A percentile compares a stretch with the other conserved stretches of the same genome.
These are phyloP conservation scores for Dendrocincla tyrannina DNA, from an alignment of 2,797 vertebrate genomes.

Conservation along the genomic window DNA sequence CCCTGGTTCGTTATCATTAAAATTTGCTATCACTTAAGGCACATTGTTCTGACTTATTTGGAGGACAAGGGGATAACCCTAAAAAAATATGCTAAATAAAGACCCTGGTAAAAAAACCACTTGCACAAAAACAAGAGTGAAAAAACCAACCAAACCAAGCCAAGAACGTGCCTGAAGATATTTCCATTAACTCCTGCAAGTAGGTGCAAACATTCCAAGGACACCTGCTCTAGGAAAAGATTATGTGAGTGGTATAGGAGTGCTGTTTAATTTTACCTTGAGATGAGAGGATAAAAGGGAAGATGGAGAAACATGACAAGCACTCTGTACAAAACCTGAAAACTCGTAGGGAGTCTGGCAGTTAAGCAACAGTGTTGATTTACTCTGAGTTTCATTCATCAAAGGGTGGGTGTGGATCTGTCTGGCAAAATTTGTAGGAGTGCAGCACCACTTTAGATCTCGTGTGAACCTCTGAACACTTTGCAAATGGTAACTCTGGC, in stretches of 20 bases:
- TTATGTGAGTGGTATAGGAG: neutral
- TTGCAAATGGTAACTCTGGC: neutral
- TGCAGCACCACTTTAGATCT: neutral
- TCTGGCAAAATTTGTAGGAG: neutral
- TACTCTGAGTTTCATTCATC: neutral
- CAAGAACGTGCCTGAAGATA: slow-evolving; percentile 72
- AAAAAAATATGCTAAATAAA: slow-evolving; percentile 79
- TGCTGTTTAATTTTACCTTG: neutral
- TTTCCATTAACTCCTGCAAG: slow-evolving; percentile 79
- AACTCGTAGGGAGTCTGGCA: neutral
- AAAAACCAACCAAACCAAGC: neutral
- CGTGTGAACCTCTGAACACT: neutral
- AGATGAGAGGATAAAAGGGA: neutral
- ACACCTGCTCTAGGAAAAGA: neutral
- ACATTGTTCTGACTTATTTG: slow-evolving; percentile 74
- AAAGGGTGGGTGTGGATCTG: neutral
- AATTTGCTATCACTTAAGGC: slow-evolving; percentile 79
- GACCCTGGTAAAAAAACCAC: neutral
- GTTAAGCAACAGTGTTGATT: neutral
- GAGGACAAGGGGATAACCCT: slow-evolving; percentile 76
- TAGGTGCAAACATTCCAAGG: neutral
- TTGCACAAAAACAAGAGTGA: neutral
- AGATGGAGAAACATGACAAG: neutral
- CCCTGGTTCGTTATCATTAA: slow-evolving; percentile 75
- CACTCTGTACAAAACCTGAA: neutral